Conservation (phyloP, 2,797 vertebrate genomes). For the Danio tinwini region DNA sequence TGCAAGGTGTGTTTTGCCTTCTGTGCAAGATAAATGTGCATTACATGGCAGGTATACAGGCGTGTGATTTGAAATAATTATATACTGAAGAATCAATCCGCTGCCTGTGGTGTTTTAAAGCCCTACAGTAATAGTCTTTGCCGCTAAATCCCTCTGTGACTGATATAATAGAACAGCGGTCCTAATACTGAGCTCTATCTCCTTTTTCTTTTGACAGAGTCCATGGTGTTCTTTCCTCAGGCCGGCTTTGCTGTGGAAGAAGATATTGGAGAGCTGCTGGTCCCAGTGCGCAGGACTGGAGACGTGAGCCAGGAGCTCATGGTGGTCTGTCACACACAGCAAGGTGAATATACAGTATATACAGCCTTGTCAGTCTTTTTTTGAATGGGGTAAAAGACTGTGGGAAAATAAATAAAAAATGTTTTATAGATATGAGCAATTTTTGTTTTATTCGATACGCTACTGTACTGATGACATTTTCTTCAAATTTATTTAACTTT, state of each 20-base stretch:
- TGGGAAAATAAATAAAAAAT: too few species aligned
- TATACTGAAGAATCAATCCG: slow-evolving; percentile 41
- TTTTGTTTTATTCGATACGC: too few species aligned
- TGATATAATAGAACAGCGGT: slow-evolving; percentile 27
- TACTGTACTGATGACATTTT: too few species aligned
- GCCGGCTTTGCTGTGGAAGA: slow-evolving; percentile 84
- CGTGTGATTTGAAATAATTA: slow-evolving; percentile 40
- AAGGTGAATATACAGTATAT: slow-evolving; percentile 78
- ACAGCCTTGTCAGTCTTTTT: neutral
- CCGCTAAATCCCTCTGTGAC: slow-evolving; percentile 31
- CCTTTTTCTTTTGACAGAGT: slow-evolving; percentile 75
- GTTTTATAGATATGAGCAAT: too few species aligned
- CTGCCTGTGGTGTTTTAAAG: slow-evolving; percentile 30
- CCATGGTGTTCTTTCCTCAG: slow-evolving; percentile 89
- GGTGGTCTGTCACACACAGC: slow-evolving; percentile 92
- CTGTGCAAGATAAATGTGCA: slow-evolving; percentile 33
- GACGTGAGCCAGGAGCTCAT: slow-evolving; percentile 91
- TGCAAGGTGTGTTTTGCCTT: slow-evolving; percentile 18
- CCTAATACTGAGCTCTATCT: slow-evolving; percentile 37
- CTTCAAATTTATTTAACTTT: too few species aligned
- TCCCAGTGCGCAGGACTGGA: slow-evolving; percentile 90
- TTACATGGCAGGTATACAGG: slow-evolving; percentile 11
- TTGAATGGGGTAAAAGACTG: too few species aligned
- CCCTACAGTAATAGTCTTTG: slow-evolving; percentile 20
- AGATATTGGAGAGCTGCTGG: slow-evolving; percentile 87